A percentile compares a stretch with the other conserved stretches of the same genome.
These are phyloP conservation scores for Protobothrops mucrosquamatus DNA, from an alignment of 2,113 vertebrate genomes.

Conservation along the genomic window DNA sequence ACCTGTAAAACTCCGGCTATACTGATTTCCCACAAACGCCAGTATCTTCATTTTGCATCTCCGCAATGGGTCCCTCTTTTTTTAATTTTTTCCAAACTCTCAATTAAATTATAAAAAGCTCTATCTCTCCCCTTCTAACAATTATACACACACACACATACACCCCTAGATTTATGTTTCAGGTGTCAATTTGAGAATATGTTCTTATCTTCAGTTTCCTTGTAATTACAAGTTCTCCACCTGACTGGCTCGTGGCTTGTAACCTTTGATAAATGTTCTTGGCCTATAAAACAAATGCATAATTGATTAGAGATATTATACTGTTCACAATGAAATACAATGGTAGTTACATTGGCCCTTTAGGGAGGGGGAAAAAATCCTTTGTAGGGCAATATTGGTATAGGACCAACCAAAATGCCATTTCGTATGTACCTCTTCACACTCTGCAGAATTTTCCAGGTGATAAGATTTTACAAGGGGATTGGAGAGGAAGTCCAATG, in stretches of 20 bases:
- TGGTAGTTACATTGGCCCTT: not conserved
- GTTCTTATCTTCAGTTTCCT: constrained; percentile 15
- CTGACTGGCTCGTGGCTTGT: constrained; percentile 32
- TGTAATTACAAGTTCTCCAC: constrained; percentile 13
- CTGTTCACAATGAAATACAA: not conserved
- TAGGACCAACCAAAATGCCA: not conserved
- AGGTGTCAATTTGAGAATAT: constrained; percentile 19
- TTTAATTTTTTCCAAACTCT: constrained; percentile 38
- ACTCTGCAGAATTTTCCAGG: not conserved
- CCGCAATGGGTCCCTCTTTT: constrained; percentile 48
- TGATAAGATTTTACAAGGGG: not conserved
- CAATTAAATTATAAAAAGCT: constrained; percentile 43
- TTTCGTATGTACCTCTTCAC: not conserved
- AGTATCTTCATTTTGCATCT: constrained; percentile 50
- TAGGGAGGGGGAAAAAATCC: not conserved
- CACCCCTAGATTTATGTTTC: constrained; percentile 41
- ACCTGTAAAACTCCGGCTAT: constrained; percentile 30
- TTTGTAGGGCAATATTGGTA: not conserved
- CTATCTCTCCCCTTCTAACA: not conserved
- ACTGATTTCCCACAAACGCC: constrained; percentile 50
- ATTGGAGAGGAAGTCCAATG: not conserved
- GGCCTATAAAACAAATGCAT: constrained; percentile 5
- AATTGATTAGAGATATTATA: not conserved
- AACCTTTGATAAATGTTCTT: not conserved
- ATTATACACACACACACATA: too few relatives aligned